Percentiles rank a stretch among this genome's conserved stretches.
phyloP scores from a whole-genome alignment of 1,140 invertebrate genomes.

The Bombus affinis region DNA sequence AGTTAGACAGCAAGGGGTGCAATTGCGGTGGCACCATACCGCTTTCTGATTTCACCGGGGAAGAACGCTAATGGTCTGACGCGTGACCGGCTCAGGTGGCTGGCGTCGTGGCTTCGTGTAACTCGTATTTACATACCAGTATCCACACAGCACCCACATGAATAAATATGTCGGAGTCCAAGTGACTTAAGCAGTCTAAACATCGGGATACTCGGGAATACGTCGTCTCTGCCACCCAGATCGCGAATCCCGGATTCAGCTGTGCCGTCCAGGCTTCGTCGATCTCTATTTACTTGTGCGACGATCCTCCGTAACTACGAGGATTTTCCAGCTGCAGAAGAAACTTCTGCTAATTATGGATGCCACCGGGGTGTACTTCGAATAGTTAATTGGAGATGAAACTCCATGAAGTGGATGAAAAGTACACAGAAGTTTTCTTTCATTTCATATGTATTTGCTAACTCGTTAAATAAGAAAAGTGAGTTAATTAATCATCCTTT shows the following conservation, averaged over 20 bases:
- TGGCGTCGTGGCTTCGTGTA: conserved; percentile 51
- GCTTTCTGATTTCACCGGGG: conserved; percentile 45
- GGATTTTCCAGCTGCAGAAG: background rate
- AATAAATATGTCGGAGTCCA: conserved; percentile 69
- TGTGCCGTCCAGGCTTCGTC: background rate
- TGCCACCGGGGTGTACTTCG: background rate
- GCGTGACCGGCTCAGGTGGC: conserved; percentile 59
- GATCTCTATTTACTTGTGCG: conserved; percentile 3
- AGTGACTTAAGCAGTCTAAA: conserved; percentile 73
- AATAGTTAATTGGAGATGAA: background rate
- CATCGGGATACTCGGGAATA: conserved; percentile 47
- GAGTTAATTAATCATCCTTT: no score
- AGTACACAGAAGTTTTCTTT: background rate
- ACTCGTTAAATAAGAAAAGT: no score
- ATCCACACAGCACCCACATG: conserved; percentile 58
- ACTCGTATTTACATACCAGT: conserved; percentile 72
- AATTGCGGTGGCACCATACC: background rate
- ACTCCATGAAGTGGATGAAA: background rate
- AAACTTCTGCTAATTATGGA: conserved; percentile 23
- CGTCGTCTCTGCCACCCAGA: conserved; percentile 9
- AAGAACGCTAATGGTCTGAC: conserved; percentile 61
- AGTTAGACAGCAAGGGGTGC: background rate
- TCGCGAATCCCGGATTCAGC: conserved; percentile 34
- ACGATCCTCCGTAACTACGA: conserved; percentile 3
- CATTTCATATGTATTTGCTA: background rate